Conservation (phyloP, 2,113 vertebrate species). For the Sclerurus mexicanus region DNA sequence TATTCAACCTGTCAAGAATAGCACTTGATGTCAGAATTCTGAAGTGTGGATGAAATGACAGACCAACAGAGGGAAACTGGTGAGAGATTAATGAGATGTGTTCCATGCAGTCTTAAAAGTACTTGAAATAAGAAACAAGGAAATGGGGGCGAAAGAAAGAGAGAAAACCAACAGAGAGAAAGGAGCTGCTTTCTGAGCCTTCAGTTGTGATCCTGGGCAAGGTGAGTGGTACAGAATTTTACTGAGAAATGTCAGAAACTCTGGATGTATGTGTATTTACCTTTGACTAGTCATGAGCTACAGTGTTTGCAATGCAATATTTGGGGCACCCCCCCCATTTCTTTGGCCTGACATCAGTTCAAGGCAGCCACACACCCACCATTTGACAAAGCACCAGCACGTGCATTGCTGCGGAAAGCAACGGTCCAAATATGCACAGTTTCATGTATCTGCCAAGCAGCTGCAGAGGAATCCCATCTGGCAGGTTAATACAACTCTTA, state of each 20-base stretch:
- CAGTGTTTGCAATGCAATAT: rapidly evolving
- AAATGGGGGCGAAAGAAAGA: not conserved
- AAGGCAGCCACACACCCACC: not conserved
- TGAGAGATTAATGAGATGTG: slow-evolving; percentile 12
- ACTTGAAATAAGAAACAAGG: not conserved
- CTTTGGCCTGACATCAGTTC: not conserved
- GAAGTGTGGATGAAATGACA: not conserved
- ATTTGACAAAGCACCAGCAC: not conserved
- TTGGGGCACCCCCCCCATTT: not conserved
- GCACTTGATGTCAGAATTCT: not conserved
- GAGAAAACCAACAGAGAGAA: not conserved
- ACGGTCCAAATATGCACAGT: not conserved
- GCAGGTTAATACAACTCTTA: not conserved
- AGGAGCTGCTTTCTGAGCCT: not conserved
- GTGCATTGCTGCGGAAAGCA: not conserved
- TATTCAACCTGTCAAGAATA: not conserved
- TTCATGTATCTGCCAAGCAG: not conserved
- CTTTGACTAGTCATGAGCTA: not conserved
- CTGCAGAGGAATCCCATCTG: not conserved
- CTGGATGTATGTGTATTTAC: no score
- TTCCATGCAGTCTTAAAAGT: not conserved
- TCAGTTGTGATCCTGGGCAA: not conserved
- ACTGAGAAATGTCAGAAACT: not conserved
- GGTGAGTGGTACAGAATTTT: not conserved
- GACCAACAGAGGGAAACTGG: slow-evolving; percentile 12